phyloP scores from a whole-genome alignment of 2,888 invertebrate species.

The Trilocha varians region DNA sequence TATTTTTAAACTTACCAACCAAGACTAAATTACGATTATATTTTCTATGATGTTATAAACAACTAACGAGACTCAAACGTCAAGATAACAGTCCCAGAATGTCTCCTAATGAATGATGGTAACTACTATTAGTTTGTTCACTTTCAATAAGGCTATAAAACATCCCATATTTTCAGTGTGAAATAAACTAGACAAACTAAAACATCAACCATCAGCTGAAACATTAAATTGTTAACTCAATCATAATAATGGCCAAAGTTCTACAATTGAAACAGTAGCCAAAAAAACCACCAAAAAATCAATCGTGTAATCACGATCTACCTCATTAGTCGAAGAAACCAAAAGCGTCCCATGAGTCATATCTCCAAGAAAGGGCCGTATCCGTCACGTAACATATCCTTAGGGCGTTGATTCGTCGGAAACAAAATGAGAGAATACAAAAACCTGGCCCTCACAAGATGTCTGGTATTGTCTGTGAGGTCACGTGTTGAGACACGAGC shows the following conservation, averaged over 20 bases:
- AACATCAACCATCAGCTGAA: too few relatives aligned
- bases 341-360: slow-evolving; percentile 17
- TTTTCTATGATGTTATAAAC: background rate
- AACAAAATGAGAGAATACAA: slow-evolving; percentile 44
- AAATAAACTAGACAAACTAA: too few relatives aligned
- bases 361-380: slow-evolving; percentile 9
- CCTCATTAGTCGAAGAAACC: slow-evolving; percentile 9
- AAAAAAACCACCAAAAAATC: background rate
- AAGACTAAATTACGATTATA: background rate
- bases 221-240: too few relatives aligned
- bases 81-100: too few relatives aligned
- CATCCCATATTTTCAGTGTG: too few relatives aligned
- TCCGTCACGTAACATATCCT: slow-evolving; percentile 12
- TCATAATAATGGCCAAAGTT: background rate
- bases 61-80: too few relatives aligned
- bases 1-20: too few relatives aligned
- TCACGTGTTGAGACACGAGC: slow-evolving; percentile 18
- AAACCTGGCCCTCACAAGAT: slow-evolving; percentile 48
- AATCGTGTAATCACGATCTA: background rate
- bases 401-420: slow-evolving; percentile 28
- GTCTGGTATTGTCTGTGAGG: slow-evolving; percentile 29
- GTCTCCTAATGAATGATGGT: too few relatives aligned
- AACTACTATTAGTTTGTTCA: too few relatives aligned
- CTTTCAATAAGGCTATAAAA: too few relatives aligned
- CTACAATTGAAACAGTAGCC: background rate